Evolutionary conservation across 1,140 invertebrate species (phyloP).

Genomic region (Heliconius hermathena): DNA sequence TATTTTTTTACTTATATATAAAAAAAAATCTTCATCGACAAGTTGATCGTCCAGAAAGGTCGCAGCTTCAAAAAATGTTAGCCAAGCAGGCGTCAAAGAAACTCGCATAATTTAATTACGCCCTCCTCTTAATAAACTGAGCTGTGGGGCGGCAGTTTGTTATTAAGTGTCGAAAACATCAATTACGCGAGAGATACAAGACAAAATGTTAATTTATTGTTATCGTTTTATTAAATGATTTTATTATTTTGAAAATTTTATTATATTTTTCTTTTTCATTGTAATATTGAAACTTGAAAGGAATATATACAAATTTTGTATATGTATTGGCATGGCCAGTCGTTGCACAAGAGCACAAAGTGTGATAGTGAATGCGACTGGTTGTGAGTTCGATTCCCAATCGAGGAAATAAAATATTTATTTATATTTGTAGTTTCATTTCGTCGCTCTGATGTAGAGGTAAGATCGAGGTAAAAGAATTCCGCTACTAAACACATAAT

Average conservation of each 20-base stretch:
- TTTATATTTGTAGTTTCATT: too few species aligned
- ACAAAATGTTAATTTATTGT: slow-evolving; percentile 27
- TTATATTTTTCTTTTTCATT: neutral
- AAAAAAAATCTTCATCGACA: too few species aligned
- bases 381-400: too few species aligned
- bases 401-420: too few species aligned
- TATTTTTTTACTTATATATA: too few species aligned
- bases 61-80: slow-evolving; percentile 65
- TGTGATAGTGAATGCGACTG: too few species aligned
- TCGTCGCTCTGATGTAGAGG: too few species aligned
- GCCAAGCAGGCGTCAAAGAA: slow-evolving; percentile 70
- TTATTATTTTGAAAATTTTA: neutral
- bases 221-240: slow-evolving; percentile 3
- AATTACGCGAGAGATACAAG: slow-evolving; percentile 45
- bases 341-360: too few species aligned
- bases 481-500: too few species aligned
- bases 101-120: slow-evolving; percentile 74
- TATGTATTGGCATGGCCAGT: neutral
- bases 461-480: too few species aligned
- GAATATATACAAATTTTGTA: neutral
- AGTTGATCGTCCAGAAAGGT: slow-evolving; percentile 28
- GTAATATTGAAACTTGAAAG: neutral
- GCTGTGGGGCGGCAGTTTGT: slow-evolving; percentile 30
- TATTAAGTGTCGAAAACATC: slow-evolving; percentile 53
- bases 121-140: slow-evolving; percentile 65